Percentiles rank a stretch among this genome's conserved stretches.
phyloP scores from a whole-genome alignment of 2,113 vertebrate genomes.

The Cyanoramphus novaezelandiae region DNA sequence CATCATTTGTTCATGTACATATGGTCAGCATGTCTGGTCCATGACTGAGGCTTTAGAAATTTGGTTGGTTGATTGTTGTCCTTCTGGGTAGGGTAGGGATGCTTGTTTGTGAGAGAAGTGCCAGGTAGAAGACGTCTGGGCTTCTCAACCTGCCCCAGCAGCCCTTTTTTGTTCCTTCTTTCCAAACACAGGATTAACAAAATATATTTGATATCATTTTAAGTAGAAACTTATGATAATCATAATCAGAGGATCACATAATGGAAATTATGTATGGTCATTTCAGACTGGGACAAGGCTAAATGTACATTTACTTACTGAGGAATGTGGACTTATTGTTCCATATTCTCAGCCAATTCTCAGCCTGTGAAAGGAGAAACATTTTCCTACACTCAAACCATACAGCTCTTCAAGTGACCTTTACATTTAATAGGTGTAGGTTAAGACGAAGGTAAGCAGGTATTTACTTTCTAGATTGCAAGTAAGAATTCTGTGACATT shows the following conservation, averaged over 20 bases:
- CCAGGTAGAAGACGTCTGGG: not conserved
- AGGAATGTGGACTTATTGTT: not conserved
- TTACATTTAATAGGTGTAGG: not conserved
- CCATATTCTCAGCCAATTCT: not conserved
- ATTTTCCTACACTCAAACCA: not conserved
- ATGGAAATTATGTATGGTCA: not conserved
- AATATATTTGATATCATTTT: not conserved
- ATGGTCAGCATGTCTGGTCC: not conserved
- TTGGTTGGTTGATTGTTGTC: not conserved
- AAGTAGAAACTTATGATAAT: not conserved
- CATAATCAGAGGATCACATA: not conserved
- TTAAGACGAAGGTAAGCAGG: not conserved
- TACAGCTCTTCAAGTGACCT: not conserved
- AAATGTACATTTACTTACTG: not conserved
- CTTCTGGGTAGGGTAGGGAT: not conserved
- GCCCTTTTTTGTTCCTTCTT: not conserved
- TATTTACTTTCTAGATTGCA: not conserved
- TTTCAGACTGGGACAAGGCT: not conserved
- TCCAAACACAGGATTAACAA: not conserved
- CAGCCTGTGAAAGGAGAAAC: not conserved
- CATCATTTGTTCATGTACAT: not conserved
- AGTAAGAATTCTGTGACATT: not conserved
- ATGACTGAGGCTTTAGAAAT: not conserved
- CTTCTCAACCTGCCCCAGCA: not conserved
- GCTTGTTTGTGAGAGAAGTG: not conserved